Conservation (phyloP, 2,113 vertebrate genomes). For the Menidia beryllina region DNA sequence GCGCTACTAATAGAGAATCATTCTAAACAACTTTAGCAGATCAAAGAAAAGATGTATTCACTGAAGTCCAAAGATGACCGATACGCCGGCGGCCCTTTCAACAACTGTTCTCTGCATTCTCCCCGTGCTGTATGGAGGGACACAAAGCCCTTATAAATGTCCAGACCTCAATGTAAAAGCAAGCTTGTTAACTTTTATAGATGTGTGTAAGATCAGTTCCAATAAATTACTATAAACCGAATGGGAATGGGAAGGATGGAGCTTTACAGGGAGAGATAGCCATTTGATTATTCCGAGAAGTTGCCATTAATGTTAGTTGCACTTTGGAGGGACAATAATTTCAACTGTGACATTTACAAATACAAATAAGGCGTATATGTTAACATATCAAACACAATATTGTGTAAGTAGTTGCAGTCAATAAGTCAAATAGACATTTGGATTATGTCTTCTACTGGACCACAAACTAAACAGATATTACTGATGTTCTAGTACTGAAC, state of each 20-base stretch:
- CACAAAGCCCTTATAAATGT: constrained; percentile 63
- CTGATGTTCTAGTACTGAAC: too few relatives aligned
- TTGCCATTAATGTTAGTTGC: constrained; percentile 47
- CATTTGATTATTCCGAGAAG: constrained; percentile 28
- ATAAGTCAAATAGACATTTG: neutral
- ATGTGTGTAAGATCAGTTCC: constrained; percentile 48
- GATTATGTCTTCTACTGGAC: too few relatives aligned
- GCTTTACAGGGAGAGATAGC: constrained; percentile 43
- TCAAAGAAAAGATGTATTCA: constrained; percentile 71
- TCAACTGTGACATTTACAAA: constrained; percentile 15
- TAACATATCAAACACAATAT: neutral
- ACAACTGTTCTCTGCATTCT: constrained; percentile 33
- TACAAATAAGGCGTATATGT: neutral
- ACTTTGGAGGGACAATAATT: constrained; percentile 40
- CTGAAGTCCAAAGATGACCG: constrained; percentile 48
- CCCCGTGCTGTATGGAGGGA: neutral
- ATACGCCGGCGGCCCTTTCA: constrained; percentile 57
- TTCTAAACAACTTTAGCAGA: constrained; percentile 73
- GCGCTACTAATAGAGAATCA: constrained; percentile 67
- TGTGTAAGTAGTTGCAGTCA: too few relatives aligned
- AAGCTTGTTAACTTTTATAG: constrained; percentile 73
- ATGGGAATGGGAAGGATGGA: constrained; percentile 23
- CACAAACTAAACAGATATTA: too few relatives aligned
- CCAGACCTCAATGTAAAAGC: constrained; percentile 54
- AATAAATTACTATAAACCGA: constrained; percentile 62